These are phyloP conservation scores for Sinocyclocheilus grahami DNA, from an alignment of 2,113 vertebrate species.

Conservation along the genomic window DNA sequence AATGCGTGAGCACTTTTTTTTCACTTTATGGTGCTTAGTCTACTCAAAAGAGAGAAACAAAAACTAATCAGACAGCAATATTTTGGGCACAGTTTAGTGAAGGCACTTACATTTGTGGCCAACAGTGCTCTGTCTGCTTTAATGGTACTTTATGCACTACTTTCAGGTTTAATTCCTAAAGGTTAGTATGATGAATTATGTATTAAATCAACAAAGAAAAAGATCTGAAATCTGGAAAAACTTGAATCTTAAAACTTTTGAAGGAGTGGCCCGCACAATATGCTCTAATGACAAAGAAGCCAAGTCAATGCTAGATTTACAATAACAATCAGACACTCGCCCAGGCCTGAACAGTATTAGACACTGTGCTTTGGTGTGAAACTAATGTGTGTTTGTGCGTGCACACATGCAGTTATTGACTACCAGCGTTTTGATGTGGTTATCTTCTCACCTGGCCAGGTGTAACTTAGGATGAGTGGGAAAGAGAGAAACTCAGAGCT, in stretches of 20 bases:
- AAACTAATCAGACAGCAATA: not conserved
- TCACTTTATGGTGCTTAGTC: not conserved
- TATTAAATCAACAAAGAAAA: not conserved
- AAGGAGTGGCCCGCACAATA: not conserved
- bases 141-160: not conserved
- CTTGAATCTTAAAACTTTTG: not conserved
- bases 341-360: slow-evolving; percentile 35
- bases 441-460: slow-evolving; percentile 45
- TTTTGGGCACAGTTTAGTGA: slow-evolving; percentile 39
- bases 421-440: slow-evolving; percentile 47
- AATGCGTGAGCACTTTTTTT: slow-evolving; percentile 13
- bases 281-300: not conserved
- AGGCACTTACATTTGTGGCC: not conserved
- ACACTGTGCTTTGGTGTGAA: slow-evolving; percentile 25
- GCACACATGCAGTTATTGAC: slow-evolving; percentile 12
- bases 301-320: slow-evolving; percentile 29
- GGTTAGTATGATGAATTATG: not conserved
- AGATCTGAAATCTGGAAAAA: not conserved
- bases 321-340: slow-evolving; percentile 11
- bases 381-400: slow-evolving; percentile 16
- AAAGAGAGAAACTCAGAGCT: slow-evolving; percentile 12
- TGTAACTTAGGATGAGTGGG: slow-evolving; percentile 17
- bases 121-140: not conserved
- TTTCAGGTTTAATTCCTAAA: not conserved
- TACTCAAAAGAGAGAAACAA: slow-evolving; percentile 17